Base-by-base conservation (phyloP, 2,797 vertebrate species). In the Fringilla coelebs region DNA sequence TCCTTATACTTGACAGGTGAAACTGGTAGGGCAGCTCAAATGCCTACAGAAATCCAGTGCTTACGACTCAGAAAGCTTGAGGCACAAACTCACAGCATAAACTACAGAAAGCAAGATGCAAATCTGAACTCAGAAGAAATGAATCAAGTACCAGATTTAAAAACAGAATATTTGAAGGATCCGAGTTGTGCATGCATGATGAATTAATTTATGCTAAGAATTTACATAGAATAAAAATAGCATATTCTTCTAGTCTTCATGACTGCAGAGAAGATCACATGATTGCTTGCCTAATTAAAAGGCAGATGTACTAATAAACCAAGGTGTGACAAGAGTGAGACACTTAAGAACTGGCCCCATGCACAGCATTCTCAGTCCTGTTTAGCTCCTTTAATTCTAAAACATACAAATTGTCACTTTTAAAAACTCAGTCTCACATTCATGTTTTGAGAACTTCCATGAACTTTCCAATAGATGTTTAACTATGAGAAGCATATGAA, bases 201-300 rank as follows among this genome's bases (percentile, higher is more conserved):
- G 15, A 93, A 91, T 88, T 94, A 76, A 86, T 91, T 76, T 89
- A 85, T 74, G 83, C 90, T 66, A 89, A 67, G 58, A 90, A 91
- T 81, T 90, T 85, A 85, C 76, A 93, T 61, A 88, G n/a, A 57
- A 75, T 77, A 95, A 94, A 97, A 92, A 93, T 89, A 96, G 38
- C 83, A 51, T 57, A 94, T 95, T 92, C 88, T 90, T 88, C 71
- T 68, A 88, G 71, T 62, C 80, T 90, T 86, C 79, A 81, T 21
- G 55, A 89, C 87, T 83, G 60, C 72, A 88, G 49, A 90, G 65
- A 81, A 55, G 58, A 86, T 79, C 86, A 90, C 76, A 89, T 83
- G 90, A 88, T 71, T 88, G 71, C 76, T 22, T 80, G 54, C 52
- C 73, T 95, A 92, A 96, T 95, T 96, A 96, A 77, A 94, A 93